Conservation (phyloP, 2,113 vertebrate genomes). For the Otocyon megalotis region DNA sequence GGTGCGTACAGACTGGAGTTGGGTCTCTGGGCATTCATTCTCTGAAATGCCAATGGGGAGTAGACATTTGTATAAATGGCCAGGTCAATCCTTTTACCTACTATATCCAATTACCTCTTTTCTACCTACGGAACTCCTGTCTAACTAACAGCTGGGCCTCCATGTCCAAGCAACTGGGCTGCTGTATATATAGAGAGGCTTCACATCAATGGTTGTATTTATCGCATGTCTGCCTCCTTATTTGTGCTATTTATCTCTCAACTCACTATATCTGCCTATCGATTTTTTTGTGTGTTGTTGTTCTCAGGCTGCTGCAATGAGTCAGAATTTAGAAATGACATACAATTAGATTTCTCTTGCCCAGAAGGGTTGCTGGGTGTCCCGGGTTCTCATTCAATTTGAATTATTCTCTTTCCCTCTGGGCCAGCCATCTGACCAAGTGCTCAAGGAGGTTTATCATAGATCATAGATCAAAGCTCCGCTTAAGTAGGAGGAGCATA, state of each 20-base stretch:
- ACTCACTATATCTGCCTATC: constrained; percentile 20
- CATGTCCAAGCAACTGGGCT: neutral
- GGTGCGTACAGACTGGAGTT: neutral
- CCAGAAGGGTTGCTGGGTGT: neutral
- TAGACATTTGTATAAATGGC: constrained; percentile 2
- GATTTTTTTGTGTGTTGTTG: constrained; percentile 13
- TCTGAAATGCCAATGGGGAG: constrained; percentile 41
- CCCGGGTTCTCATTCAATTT: neutral
- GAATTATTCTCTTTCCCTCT: constrained; percentile 36
- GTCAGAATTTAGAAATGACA: constrained; percentile 59
- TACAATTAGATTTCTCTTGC: constrained; percentile 43
- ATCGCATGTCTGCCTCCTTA: constrained; percentile 10
- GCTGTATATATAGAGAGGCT: neutral
- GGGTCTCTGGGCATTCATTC: constrained; percentile 38
- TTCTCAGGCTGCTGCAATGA: constrained; percentile 32
- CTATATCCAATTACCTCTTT: constrained; percentile 32
- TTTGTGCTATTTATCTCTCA: constrained; percentile 56
- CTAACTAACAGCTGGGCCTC: neutral
- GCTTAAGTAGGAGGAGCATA: neutral
- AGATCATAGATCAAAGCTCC: neutral
- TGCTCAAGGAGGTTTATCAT: neutral
- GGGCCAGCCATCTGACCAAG: neutral
- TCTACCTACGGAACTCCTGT: neutral
- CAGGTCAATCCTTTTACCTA: constrained; percentile 16
- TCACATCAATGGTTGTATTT: constrained; percentile 22